Evolutionary conservation across 2,888 invertebrate species (phyloP).

Genomic region (Ophioninae sp.): DNA sequence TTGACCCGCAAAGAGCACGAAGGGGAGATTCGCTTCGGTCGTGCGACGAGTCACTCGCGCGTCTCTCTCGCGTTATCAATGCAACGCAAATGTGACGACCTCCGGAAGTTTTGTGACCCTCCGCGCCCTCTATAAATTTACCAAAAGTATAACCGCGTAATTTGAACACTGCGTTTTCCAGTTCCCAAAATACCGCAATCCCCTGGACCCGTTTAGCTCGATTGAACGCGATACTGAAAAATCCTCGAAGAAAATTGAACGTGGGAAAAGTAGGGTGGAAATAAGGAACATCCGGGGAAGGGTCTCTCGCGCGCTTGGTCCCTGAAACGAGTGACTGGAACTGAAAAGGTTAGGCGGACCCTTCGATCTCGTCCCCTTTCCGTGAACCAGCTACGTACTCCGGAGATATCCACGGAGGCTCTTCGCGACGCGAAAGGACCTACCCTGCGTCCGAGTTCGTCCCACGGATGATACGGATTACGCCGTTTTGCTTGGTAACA

Average conservation of each 20-base stretch:
- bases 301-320: slow-evolving; percentile 28
- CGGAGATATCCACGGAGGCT: not conserved
- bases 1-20: slow-evolving; percentile 57
- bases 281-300: slow-evolving; percentile 4
- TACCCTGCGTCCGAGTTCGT: not conserved
- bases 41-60: not conserved
- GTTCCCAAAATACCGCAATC: not conserved
- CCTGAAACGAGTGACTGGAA: slow-evolving; percentile 21
- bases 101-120: too few species aligned
- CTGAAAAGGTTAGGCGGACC: slow-evolving; percentile 47
- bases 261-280: slow-evolving; percentile 16
- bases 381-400: slow-evolving; percentile 12
- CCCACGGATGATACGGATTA: not conserved
- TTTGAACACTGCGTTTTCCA: not conserved
- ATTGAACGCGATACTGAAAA: slow-evolving; percentile 21
- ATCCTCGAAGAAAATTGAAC: slow-evolving; percentile 16
- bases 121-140: too few species aligned
- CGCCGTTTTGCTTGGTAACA: slow-evolving; percentile 5
- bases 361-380: slow-evolving; percentile 46
- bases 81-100: too few species aligned
- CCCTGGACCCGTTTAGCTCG: not conserved
- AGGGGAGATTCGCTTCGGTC: slow-evolving; percentile 27
- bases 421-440: not conserved
- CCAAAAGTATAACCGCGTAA: too few species aligned
- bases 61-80: too few species aligned